Base-by-base conservation (phyloP, 2,888 invertebrate genomes). In the Carabus problematicus region DNA sequence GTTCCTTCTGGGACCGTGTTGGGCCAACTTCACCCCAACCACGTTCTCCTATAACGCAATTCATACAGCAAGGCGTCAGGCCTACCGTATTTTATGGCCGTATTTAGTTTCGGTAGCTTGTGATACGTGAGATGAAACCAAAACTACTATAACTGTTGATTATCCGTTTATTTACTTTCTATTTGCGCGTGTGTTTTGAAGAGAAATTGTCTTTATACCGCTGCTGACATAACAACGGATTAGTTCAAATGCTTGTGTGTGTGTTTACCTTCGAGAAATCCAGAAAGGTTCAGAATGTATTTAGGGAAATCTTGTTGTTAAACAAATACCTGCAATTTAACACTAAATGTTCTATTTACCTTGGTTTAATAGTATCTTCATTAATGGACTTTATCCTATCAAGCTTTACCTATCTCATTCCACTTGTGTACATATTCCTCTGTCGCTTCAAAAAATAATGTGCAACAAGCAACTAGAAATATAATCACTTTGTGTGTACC, bases 141-240 rank as follows among this genome's bases (percentile, higher is more conserved):
- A 52, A 52, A 11, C 19, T 52, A 4, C 52, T 14, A 52, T 52
- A 11, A 52, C 19, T 52, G 18, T 18, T 52, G 16, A 18, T 52
- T 52, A 52, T 52, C 52, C 52, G 52, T 18, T 52, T 52, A 52
- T 52, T 52, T 52, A 52, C 52, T 52, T 52, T 52, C 18, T 18
- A 52, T 52, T 52, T 52, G 18, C 14, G 19, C 52, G 12, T 52
- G 52, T 16, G 19, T 52, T n/a, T 18, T 4, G 14, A 14, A 16
- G 8, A 11, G 18, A 18, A 52, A 52, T 19, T 52, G 16, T 14
- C 14, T 52, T 52, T 52, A 29, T 29, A 52, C 52, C 47, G 52
- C 52, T 52, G 14, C 9, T 19, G 52, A 16, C 16, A 14, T 52
- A 12, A 18, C 9, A 11, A 19, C 9, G 47, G 12, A 8, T 52